These are phyloP conservation scores for Pachyseris speciosa DNA, from an alignment of 64 coral and sea anemone species.

Conservation along the genomic window DNA sequence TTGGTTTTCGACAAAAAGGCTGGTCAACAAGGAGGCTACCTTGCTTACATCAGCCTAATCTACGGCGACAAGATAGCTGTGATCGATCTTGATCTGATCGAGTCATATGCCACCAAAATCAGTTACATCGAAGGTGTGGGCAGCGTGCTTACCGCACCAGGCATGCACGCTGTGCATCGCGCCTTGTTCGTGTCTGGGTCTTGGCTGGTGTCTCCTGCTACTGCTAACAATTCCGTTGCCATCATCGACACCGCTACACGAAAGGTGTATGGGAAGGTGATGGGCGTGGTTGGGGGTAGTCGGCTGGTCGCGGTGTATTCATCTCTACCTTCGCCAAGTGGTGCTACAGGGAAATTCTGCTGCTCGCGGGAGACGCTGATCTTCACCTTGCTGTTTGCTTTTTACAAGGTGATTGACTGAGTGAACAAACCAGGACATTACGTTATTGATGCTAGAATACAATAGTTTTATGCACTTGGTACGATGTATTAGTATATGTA, in stretches of 20 bases:
- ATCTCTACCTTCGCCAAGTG: neutral
- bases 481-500: too few species aligned
- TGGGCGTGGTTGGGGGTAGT: neutral
- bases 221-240: conserved; percentile 13
- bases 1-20: neutral
- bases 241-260: conserved; percentile 19
- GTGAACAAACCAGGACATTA: too few species aligned
- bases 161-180: neutral
- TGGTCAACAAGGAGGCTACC: neutral
- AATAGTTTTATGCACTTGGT: too few species aligned
- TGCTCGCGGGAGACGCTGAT: neutral
- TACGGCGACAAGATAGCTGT: conserved; percentile 55
- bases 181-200: neutral
- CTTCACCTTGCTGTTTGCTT: neutral
- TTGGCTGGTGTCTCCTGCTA: conserved; percentile 54
- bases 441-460: too few species aligned
- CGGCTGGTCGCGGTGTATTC: neutral
- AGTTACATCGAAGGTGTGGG: conserved; percentile 35
- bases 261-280: conserved; percentile 30
- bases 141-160: neutral
- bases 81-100: conserved; percentile 8
- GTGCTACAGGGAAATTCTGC: neutral
- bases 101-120: neutral
- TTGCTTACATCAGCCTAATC: conserved; percentile 27
- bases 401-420: neutral